A percentile compares a stretch with the other conserved stretches of the same genome.
Conservation (phyloP, 2,113 vertebrate genomes). For the Sarotherodon lohbergeri region DNA sequence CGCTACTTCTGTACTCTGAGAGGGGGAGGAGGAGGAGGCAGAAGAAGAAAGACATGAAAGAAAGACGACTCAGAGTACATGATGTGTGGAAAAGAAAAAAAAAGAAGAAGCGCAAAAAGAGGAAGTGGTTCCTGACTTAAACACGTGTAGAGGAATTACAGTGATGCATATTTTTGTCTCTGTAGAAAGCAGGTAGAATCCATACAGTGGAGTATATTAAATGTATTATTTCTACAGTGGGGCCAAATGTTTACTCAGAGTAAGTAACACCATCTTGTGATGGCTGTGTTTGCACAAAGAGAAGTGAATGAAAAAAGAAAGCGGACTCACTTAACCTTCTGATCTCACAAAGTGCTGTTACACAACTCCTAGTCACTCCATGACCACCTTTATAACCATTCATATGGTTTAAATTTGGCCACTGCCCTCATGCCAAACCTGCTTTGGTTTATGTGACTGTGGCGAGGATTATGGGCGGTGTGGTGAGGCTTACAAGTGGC, state of each 20-base stretch:
- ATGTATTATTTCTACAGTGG: not conserved
- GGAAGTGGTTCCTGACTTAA: not conserved
- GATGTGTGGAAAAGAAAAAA: not conserved
- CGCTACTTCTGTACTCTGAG: constrained; percentile 24
- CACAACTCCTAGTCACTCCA: not conserved
- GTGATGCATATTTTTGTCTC: not conserved
- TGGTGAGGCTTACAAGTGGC: not conserved
- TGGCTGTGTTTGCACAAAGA: not conserved
- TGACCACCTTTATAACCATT: not conserved
- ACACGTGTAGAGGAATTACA: not conserved
- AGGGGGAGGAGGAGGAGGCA: not conserved
- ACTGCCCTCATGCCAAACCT: not conserved
- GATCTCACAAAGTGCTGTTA: not conserved
- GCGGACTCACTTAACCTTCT: not conserved
- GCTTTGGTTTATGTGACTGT: not conserved
- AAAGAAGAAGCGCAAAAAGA: not conserved
- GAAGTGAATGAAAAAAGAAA: not conserved
- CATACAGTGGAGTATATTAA: not conserved
- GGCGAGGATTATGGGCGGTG: not conserved
- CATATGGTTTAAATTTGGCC: not conserved
- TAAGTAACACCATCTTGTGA: not conserved
- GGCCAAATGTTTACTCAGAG: not conserved
- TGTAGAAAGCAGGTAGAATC: not conserved
- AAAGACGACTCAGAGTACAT: not conserved
- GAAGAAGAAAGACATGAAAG: not conserved